Percentiles rank a stretch among this genome's conserved stretches.
phyloP scores from a whole-genome alignment of 2,797 vertebrate species.

The Pangasius larnaudii region DNA sequence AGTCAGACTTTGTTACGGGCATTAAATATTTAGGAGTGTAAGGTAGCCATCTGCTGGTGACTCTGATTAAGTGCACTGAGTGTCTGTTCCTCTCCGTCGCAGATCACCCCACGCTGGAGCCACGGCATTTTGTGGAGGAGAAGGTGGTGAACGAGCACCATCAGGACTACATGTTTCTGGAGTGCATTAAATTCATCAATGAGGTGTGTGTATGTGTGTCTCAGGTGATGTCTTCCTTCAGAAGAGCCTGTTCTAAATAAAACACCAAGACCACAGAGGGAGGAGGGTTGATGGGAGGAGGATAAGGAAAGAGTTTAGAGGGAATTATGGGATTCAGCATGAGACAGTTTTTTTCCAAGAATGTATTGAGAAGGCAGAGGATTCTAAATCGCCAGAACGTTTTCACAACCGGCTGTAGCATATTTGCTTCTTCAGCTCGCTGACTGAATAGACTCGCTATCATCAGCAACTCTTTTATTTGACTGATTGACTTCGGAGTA shows the following conservation, averaged over 20 bases:
- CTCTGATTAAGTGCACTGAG: constrained; percentile 5
- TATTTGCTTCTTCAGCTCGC: background rate
- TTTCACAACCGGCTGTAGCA: background rate
- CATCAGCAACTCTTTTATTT: background rate
- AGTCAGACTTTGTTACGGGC: no score
- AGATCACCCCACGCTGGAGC: constrained; percentile 91
- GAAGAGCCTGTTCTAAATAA: constrained; percentile 31
- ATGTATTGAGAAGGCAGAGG: background rate
- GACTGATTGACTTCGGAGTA: background rate
- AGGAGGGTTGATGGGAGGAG: constrained; percentile 17
- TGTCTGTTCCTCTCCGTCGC: constrained; percentile 20
- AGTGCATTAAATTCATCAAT: constrained; percentile 96
- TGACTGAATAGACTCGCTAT: background rate
- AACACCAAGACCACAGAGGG: background rate
- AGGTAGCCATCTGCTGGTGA: constrained; percentile 53
- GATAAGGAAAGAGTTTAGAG: constrained; percentile 2
- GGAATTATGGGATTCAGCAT: constrained; percentile 15
- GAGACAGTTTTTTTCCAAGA: constrained; percentile 12
- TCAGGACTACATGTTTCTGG: constrained; percentile 94
- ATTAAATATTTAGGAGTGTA: background rate
- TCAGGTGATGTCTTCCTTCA: constrained; percentile 4
- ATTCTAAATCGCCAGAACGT: background rate
- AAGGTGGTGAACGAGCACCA: constrained; percentile 91
- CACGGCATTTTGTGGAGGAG: constrained; percentile 92
- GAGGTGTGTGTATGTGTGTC: constrained; percentile 79